Evolutionary conservation across 1,140 invertebrate species (phyloP), one percentile per base, ranked within the genome.

Genomic region (Dreissena rostriformis): DNA sequence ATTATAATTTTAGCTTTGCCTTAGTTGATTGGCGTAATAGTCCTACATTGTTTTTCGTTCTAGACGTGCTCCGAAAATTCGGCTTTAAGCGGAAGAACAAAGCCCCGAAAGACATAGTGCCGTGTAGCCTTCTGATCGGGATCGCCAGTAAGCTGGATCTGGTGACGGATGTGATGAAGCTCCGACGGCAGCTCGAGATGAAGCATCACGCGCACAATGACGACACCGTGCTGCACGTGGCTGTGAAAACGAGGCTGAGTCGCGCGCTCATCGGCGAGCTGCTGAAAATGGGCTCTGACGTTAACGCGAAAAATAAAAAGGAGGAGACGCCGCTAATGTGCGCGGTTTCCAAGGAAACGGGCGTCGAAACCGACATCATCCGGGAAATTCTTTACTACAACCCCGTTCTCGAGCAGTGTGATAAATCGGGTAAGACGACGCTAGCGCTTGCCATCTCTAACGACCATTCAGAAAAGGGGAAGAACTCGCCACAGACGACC

Each of bases 361-460:
- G 22, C n/a, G 70, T 29, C 11, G 79, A 82, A 51, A 19, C n/a
- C 22, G 77, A 80, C 22, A 49, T 74, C 49, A 66, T 82, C 17
- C 55, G 79, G 52, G 79, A 82, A 26, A 19, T 82, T 1, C 49
- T 82, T 28, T 82, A 73, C 71, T 82, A 57, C 49, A 82, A 82
- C 24, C 79, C 79, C 6, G 53, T 82, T 24, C 53, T 82, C 15
- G 79, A 82, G 26, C 79, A 82, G 28, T 72, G 70, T 63, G 79
- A 82, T 67, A 82, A 82, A 74, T 82, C 55, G 12, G 79, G 79
- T 49, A 82, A 82, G 28, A 82, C 79, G 14, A 82, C 79, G 11
- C 26, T 82, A 15, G 61, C 79, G 10, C 57, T 82, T 53, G 79
- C 79, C 39, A 82, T 82, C 14, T 24, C 79, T 22, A 70, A 71